phyloP scores from a whole-genome alignment of 1,140 invertebrate genomes.

The Drosophila santomea region DNA sequence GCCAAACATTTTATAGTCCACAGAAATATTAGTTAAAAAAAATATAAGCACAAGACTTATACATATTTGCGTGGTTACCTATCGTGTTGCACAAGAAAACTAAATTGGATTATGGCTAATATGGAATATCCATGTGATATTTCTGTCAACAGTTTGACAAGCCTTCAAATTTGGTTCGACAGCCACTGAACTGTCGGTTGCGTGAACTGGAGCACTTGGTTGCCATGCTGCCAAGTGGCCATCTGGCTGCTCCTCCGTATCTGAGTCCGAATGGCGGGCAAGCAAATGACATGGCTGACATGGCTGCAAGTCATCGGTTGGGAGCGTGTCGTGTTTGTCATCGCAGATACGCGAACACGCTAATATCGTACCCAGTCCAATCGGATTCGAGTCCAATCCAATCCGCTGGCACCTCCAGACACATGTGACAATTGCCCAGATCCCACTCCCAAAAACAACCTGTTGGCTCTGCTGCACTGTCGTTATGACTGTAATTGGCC shows the following conservation, averaged over 20 bases:
- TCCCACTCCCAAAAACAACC: constrained; percentile 17
- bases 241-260: constrained; percentile 21
- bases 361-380: constrained; percentile 20
- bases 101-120: background rate
- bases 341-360: constrained; percentile 38
- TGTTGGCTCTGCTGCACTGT: constrained; percentile 50
- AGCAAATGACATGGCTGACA: constrained; percentile 45
- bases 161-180: constrained; percentile 15
- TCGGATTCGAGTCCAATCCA: constrained; percentile 7
- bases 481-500: constrained; percentile 79
- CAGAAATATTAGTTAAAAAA: too few relatives aligned
- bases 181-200: constrained; percentile 31
- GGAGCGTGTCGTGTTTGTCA: constrained; percentile 48
- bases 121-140: constrained; percentile 1
- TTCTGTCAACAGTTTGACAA: constrained; percentile 4
- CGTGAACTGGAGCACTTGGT: constrained; percentile 46
- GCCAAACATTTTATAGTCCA: too few relatives aligned
- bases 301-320: constrained; percentile 40
- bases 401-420: constrained; percentile 37
- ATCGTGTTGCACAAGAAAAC: background rate
- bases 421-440: constrained; percentile 62
- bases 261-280: background rate
- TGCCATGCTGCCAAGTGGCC: background rate
- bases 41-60: too few relatives aligned
- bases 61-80: too few relatives aligned